Evolutionary conservation across 2,797 vertebrate genomes (phyloP), one percentile per base, ranked within the genome.

Genomic region (Gephyroberyx darwinii): DNA sequence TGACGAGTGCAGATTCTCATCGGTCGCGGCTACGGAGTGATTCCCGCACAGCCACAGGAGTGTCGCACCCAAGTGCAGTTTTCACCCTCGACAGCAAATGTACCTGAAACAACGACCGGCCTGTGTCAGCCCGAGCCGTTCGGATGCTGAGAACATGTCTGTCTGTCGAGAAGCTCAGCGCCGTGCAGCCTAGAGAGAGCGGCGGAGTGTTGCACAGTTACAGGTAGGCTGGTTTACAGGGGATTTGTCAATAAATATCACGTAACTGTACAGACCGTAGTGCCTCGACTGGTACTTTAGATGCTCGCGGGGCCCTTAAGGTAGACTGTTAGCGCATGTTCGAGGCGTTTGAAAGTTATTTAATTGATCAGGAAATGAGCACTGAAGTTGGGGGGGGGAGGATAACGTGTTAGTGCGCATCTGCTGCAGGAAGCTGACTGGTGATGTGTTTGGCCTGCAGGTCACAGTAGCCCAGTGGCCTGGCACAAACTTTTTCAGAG

Each of bases 101-200:
- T 70, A 76, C 84, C 84, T 82, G 35, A 65, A 14, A 43, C 70
- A 2, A 65, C 80, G 12, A 64, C 35, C 19, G 16, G 50, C 2
- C 33, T 2, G 69, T 52, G 61, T 31, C 72, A n/a, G 68, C 41
- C 53, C 9, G 48, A 59, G 60, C 8, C 60, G 31, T 10, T 10
- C 71, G 81, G 72, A 91, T 87, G 90, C 81, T 69, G 86, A 77
- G 79, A 20, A 56, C 74, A 80, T 85, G 89, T 85, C 77, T 71
- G 59, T 61, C 48, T 55, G 74, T 68, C 71, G 80, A 84, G 76
- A 68, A 82, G 81, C 77, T 51, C 51, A 41, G 75, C 75, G 72
- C 75, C 53, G 79, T 58, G 84, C 82, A 53, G 84, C 80, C 57
- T 81, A 88, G 83, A 87, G 59, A 83, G 82, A 82, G 81, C 75